Percentiles rank a stretch among this genome's conserved stretches.
phyloP scores from a whole-genome alignment of 2,888 invertebrate genomes.

The Drosophila testacea region DNA sequence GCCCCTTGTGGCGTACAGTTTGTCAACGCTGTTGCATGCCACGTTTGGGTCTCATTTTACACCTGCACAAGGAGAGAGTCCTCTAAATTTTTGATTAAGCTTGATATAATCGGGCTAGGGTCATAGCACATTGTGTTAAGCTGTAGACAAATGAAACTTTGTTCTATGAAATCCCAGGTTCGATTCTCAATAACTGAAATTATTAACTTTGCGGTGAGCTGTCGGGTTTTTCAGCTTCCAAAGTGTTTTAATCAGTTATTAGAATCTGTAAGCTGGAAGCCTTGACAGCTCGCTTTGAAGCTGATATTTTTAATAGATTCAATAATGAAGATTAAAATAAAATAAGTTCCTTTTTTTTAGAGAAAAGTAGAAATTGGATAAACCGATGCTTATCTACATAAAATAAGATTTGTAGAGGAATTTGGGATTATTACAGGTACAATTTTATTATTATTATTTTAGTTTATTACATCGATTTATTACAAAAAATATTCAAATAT shows the following conservation, averaged over 20 bases:
- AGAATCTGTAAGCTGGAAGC: conserved; percentile 9
- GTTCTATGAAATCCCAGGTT: background rate
- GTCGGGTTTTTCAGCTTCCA: background rate
- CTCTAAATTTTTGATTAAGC: background rate
- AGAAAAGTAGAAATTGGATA: no score
- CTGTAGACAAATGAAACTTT: background rate
- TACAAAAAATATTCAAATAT: no score
- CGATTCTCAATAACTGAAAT: background rate
- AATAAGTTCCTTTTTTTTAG: no score
- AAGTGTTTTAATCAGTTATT: background rate
- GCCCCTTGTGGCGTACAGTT: conserved; percentile 48
- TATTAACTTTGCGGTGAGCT: conserved; percentile 4
- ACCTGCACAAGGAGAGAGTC: background rate
- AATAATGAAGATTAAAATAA: background rate
- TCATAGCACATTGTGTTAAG: background rate
- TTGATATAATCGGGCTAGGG: background rate
- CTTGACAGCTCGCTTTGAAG: conserved; percentile 14
- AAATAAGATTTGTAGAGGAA: no score
- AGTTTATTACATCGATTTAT: background rate
- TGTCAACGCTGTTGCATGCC: conserved; percentile 57
- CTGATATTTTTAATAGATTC: conserved; percentile 1
- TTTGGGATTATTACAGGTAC: no score
- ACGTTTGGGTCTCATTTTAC: conserved; percentile 29
- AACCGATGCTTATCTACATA: no score
- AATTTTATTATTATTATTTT: background rate